Conservation (phyloP, 2,113 vertebrate genomes). For the Triplophysa rosa region DNA sequence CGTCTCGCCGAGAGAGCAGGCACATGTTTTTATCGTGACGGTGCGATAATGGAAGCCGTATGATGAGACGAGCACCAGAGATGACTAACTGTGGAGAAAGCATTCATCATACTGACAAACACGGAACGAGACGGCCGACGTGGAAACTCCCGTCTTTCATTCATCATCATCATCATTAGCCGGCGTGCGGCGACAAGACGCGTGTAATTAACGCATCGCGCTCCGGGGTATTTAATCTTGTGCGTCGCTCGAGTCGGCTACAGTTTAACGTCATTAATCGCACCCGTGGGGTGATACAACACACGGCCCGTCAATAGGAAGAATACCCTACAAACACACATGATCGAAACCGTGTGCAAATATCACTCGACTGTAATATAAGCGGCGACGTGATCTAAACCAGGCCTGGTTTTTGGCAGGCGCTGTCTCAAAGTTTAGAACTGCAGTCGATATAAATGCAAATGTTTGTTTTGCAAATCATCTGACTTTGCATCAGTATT, state of each 20-base stretch:
- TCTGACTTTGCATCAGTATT: not conserved
- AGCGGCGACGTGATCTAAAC: conserved; percentile 52
- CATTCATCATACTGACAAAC: conserved; percentile 62
- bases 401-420: conserved; percentile 25
- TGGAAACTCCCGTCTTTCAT: not conserved
- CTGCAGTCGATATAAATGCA: not conserved
- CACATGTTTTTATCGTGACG: conserved; percentile 67
- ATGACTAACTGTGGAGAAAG: conserved; percentile 66
- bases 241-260: not conserved
- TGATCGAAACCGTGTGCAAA: not conserved
- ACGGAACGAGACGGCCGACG: conserved; percentile 40
- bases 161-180: conserved; percentile 36
- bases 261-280: conserved; percentile 28
- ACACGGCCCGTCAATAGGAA: conserved; percentile 3
- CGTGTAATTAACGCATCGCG: conserved; percentile 14
- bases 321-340: not conserved
- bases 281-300: conserved; percentile 10
- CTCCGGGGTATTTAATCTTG: conserved; percentile 24
- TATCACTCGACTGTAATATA: conserved; percentile 34
- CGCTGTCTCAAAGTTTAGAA: not conserved
- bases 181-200: not conserved
- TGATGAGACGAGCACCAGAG: conserved; percentile 59
- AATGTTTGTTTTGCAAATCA: conserved; percentile 15
- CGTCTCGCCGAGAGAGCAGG: conserved; percentile 40
- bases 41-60: conserved; percentile 63